A percentile compares a stretch with the other conserved stretches of the same genome.
Evolutionary conservation across 2,888 invertebrate species (phyloP).

Genomic region (Idaea straminata): DNA sequence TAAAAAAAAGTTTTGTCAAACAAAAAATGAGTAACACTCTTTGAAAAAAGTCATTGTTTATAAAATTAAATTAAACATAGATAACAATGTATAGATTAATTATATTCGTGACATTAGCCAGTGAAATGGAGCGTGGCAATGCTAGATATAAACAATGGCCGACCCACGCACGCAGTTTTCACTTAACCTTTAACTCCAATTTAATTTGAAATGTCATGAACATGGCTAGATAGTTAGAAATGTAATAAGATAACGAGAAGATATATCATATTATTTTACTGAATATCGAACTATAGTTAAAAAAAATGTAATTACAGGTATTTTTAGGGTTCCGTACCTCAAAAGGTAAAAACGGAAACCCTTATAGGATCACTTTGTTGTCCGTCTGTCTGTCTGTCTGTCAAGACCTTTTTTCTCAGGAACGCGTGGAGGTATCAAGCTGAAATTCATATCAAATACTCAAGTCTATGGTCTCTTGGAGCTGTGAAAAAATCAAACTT

Average conservation of each 20-base stretch:
- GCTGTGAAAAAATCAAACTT: too few relatives aligned
- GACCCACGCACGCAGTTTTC: slow-evolving; percentile 23
- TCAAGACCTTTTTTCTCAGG: too few relatives aligned
- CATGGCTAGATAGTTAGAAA: neutral
- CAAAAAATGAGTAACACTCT: neutral
- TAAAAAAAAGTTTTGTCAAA: neutral
- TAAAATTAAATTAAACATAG: neutral
- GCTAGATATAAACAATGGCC: slow-evolving; percentile 16
- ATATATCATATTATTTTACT: too few relatives aligned
- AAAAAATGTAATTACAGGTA: too few relatives aligned
- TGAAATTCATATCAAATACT: too few relatives aligned
- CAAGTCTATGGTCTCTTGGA: too few relatives aligned
- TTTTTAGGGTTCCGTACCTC: too few relatives aligned
- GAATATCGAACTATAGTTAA: too few relatives aligned
- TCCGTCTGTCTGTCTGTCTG: too few relatives aligned
- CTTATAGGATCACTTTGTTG: too few relatives aligned
- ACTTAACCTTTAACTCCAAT: slow-evolving; percentile 21
- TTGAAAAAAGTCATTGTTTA: neutral
- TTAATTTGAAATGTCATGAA: slow-evolving; percentile 22
- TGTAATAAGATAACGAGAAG: neutral
- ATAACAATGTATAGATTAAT: neutral
- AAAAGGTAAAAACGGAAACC: too few relatives aligned
- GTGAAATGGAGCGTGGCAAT: slow-evolving; percentile 7
- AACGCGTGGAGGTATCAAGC: too few relatives aligned
- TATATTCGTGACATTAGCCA: slow-evolving; percentile 8